Conservation (phyloP, 2,797 vertebrate genomes). For the Helarctos malayanus region DNA sequence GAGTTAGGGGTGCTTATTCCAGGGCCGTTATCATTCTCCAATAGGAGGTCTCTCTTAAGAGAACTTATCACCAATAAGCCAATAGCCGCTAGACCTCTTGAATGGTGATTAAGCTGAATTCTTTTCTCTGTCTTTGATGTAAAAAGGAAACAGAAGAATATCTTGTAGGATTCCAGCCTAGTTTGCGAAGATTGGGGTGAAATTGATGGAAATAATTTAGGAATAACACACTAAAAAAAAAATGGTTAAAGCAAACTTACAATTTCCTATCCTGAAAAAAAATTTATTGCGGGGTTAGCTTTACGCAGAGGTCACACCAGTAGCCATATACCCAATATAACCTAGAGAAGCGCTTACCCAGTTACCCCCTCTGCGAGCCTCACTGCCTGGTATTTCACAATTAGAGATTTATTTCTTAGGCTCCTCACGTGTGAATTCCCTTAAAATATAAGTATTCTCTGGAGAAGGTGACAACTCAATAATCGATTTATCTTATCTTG, state of each 20-base stretch:
- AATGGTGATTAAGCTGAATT: slow-evolving; percentile 17
- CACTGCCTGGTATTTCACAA: background rate
- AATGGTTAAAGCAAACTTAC: background rate
- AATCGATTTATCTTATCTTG: background rate
- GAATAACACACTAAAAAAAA: background rate
- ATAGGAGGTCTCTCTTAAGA: background rate
- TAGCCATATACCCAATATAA: background rate
- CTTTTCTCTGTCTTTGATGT: slow-evolving; percentile 36
- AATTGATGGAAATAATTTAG: slow-evolving; percentile 36
- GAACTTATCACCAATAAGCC: background rate
- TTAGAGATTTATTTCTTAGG: slow-evolving; percentile 39
- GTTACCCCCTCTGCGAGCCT: background rate
- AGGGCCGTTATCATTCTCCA: background rate
- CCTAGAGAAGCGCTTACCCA: background rate
- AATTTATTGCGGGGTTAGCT: background rate
- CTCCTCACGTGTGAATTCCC: background rate
- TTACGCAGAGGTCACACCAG: background rate
- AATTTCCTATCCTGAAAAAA: background rate
- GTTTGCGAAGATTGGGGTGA: background rate
- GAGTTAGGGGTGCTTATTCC: background rate
- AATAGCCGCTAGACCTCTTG: background rate
- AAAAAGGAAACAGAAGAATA: background rate
- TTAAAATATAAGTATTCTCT: slow-evolving; percentile 57
- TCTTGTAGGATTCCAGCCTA: background rate
- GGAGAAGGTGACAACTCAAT: background rate